Evolutionary conservation across 2,888 invertebrate genomes (phyloP).

Genomic region (Agelastica alni): DNA sequence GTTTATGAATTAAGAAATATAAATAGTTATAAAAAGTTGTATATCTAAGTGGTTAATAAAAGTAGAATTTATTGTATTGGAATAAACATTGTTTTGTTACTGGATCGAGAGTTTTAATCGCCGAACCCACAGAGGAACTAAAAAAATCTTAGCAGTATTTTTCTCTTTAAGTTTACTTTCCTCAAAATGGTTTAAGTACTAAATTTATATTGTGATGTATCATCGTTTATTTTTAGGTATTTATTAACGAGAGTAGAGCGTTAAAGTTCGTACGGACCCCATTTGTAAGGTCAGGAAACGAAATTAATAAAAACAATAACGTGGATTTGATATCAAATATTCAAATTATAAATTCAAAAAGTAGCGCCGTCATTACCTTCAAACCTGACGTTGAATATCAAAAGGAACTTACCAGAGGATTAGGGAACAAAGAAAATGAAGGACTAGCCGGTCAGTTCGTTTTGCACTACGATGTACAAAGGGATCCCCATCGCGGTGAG

Average conservation of each 20-base stretch:
- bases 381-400: constrained; percentile 64
- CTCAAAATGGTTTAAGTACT: too few relatives aligned
- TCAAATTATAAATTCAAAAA: constrained; percentile 28
- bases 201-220: too few relatives aligned
- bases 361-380: constrained; percentile 58
- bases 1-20: too few relatives aligned
- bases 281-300: neutral
- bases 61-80: too few relatives aligned
- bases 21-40: too few relatives aligned
- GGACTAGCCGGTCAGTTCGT: constrained; percentile 69
- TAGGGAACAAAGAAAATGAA: constrained; percentile 48
- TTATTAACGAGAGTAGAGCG: neutral
- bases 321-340: too few relatives aligned
- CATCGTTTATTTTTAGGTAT: neutral
- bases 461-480: constrained; percentile 71
- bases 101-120: too few relatives aligned
- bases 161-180: too few relatives aligned
- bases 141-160: too few relatives aligned
- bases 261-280: neutral
- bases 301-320: neutral
- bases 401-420: constrained; percentile 56
- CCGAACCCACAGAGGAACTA: too few relatives aligned
- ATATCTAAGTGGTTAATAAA: too few relatives aligned
- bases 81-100: too few relatives aligned
- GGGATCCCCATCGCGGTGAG: constrained; percentile 64